Evolutionary conservation across 2,888 invertebrate genomes (phyloP), one percentile per base, ranked within the genome.

Genomic region (Drepanosiphum platanoidis): DNA sequence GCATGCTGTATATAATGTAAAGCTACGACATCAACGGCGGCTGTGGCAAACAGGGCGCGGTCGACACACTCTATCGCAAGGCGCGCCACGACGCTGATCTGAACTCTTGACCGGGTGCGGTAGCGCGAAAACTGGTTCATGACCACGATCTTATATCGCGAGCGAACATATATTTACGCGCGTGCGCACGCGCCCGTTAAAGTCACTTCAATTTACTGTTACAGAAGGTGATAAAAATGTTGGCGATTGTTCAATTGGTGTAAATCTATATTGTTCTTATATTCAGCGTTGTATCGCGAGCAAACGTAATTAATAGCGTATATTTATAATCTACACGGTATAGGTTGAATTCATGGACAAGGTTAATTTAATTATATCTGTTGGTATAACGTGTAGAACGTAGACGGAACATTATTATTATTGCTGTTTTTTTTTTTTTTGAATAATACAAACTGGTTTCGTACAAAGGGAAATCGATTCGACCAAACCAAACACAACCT

Each of bases 121-220:
- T 84, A 75, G 75, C 77, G 75, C 77, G 70, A 84, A 77, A 84
- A 84, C 84, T 84, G 84, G 84, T 84, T 84, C 84, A 84, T 36
- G 77, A 82, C 72, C 72, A 81, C 70, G 80, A 61, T 79, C 66
- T 34, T 32, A n/a, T 68, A 68, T 72, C 70, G 27, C 80, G 58
- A 30, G 27, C 30, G 64, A 46, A 27, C 32, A 34, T 27, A 68
- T 39, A 39, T 39, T 68, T 22, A 22, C 46, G n/a, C n/a, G 58
- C 58, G 58, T 75, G 22, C 46, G 46, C 46, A 46, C 72, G 46
- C 58, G 64, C 13, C n/a, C 36, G 22, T 70, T 36, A n/a, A 34
- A 77, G 77, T 64, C 61, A n/a, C 42, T 13, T 42, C 42, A 66
- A 46, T 66, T 79, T 79, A 46, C 66, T 66, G 46, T 66, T 46